Conservation (phyloP, 2,113 vertebrate species). For the Paracanthobrama guichenoti region DNA sequence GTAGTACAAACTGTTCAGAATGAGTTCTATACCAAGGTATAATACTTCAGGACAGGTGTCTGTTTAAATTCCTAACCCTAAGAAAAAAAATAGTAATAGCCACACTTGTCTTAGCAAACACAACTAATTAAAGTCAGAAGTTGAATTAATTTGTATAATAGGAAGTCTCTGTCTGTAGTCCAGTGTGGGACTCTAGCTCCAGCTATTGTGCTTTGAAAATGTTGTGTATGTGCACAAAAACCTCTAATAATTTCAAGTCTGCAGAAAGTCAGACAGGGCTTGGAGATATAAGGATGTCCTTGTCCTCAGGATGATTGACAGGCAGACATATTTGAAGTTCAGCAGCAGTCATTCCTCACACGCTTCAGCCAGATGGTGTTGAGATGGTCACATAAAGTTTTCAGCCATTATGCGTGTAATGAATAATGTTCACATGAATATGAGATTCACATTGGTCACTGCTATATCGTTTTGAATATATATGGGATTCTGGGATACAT, state of each 20-base stretch:
- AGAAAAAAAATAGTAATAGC: not conserved
- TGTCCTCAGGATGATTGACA: slow-evolving; percentile 24
- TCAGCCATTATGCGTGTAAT: slow-evolving; percentile 24
- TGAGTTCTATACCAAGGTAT: not conserved
- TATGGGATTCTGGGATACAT: not conserved
- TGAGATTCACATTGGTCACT: slow-evolving; percentile 17
- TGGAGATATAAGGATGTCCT: not conserved
- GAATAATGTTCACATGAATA: slow-evolving; percentile 36
- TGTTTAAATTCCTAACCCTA: not conserved
- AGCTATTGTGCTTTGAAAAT: slow-evolving; percentile 8
- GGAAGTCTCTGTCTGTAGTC: not conserved
- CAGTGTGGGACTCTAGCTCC: not conserved
- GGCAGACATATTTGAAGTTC: slow-evolving; percentile 30
- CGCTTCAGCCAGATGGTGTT: not conserved
- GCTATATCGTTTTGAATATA: not conserved
- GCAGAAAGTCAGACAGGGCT: slow-evolving; percentile 7
- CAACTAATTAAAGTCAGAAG: not conserved
- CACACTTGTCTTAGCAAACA: not conserved
- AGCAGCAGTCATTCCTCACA: not conserved
- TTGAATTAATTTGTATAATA: not conserved
- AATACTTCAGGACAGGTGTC: not conserved
- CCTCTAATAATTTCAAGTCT: slow-evolving; percentile 36
- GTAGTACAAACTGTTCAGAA: not conserved
- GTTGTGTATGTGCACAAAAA: not conserved
- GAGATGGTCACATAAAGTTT: slow-evolving; percentile 33